Evolutionary conservation across 2,113 vertebrate species (phyloP), one percentile per base, ranked within the genome.

Genomic region (Lepus americanus): DNA sequence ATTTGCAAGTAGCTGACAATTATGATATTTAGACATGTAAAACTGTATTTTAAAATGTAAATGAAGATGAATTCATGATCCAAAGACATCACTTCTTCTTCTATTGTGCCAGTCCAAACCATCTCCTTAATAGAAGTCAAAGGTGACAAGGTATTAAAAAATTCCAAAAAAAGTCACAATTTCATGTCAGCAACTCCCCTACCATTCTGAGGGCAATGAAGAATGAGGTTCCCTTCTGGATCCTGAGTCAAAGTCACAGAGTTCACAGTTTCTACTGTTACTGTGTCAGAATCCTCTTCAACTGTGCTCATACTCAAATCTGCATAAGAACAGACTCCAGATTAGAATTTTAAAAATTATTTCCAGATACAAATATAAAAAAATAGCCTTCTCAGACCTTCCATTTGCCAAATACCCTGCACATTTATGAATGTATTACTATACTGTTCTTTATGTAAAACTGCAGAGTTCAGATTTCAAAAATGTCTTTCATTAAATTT

Each of bases 161-260:
- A 85, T 51, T 12, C 19, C 16, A 80, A 44, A 79, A 33, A 77
- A 17, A 93, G 39, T 73, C 23, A 31, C 1, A 79, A 72, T 29
- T 63, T 22, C 22, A 31, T 29, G 39, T 66, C 64, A 90, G 33
- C 61, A 77, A 95, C 59, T 92, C 67, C 94, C 94, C 78, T 98
- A 99, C 99, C 99, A 97, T 98, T 98, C 74, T 98, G 98, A 96
- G 99, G 99, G 97, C 99, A 99, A 96, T 99, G 99, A 97, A 99
- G 99, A 91, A 99, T 99, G 97, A 99, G 98, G 97, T 99, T 99
- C 74, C 99, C 99, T 96, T 99, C 99, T 13, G 99, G 99, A 96
- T 99, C 99, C 97, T 99, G 99, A 89, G 99, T 99, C 94, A 99
- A 98, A 20, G 99, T 99, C 95, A 99, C 99, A 27, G 99, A 99